phyloP scores from a whole-genome alignment of 2,113 vertebrate species.

The Mesembrinibis cayennensis region DNA sequence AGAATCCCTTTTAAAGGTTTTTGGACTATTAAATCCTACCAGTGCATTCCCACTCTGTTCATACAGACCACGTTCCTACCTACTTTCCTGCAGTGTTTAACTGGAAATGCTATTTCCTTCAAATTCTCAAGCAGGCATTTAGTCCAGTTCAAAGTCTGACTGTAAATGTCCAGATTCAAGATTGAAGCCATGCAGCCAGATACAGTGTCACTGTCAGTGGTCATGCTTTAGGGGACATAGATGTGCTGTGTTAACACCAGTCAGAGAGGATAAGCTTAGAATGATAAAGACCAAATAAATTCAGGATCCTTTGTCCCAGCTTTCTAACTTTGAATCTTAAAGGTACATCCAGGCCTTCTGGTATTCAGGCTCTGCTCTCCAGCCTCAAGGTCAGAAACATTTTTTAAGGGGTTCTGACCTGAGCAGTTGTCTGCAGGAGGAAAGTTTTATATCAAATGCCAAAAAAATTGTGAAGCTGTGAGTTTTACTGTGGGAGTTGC shows the following conservation, averaged over 20 bases:
- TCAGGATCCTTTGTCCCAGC: background rate
- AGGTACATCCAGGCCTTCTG: background rate
- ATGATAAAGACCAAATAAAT: background rate
- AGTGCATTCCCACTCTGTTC: background rate
- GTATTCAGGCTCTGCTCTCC: background rate
- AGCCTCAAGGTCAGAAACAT: background rate
- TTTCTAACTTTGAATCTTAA: background rate
- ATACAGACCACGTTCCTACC: accelerated
- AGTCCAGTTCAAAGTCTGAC: background rate
- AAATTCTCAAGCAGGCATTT: background rate
- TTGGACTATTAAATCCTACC: background rate
- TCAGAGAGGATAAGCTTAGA: background rate
- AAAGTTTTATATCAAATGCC: background rate
- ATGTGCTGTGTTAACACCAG: background rate
- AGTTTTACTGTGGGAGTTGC: background rate
- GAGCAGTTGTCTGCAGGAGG: background rate
- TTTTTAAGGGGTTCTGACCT: background rate
- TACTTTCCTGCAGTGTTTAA: background rate
- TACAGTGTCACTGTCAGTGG: background rate
- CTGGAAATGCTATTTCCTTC: background rate
- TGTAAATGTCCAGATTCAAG: background rate
- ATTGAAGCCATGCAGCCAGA: background rate
- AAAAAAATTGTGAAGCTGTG: background rate
- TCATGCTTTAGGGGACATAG: background rate
- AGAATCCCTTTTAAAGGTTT: background rate